Percentiles rank a stretch among this genome's conserved stretches.
Evolutionary conservation across 2,797 vertebrate species (phyloP).

Genomic region (Erithacus rubecula): DNA sequence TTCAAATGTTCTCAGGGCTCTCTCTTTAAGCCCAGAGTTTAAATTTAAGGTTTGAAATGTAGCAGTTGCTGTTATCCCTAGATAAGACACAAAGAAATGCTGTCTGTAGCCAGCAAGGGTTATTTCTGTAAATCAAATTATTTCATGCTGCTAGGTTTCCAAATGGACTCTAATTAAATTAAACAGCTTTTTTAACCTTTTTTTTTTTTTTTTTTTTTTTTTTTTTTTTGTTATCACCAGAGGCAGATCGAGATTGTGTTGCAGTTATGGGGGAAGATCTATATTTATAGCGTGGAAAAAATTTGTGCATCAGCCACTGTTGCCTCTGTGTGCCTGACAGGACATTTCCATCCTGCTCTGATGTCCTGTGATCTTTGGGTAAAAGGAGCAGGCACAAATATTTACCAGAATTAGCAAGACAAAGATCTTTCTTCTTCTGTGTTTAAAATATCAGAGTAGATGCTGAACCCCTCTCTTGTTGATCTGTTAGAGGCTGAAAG

Average conservation of each 20-base stretch:
- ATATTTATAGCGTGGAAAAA: slow-evolving; percentile 40
- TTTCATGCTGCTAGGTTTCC: slow-evolving; percentile 50
- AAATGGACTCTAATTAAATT: slow-evolving; percentile 70
- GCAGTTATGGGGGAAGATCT: slow-evolving; percentile 57
- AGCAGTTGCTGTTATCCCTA: not conserved
- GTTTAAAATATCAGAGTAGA: not conserved
- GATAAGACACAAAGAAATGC: not conserved
- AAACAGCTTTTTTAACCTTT: slow-evolving; percentile 4
- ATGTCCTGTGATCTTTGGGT: not conserved
- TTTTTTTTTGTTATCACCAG: slow-evolving; percentile 25
- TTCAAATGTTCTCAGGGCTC: not conserved
- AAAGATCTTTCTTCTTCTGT: not conserved
- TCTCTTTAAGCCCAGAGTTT: not conserved
- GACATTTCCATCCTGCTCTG: not conserved
- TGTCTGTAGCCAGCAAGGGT: not conserved
- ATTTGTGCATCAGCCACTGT: slow-evolving; percentile 14
- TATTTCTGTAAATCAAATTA: slow-evolving; percentile 44
- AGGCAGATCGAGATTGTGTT: slow-evolving; percentile 51
- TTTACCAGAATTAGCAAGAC: not conserved
- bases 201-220: not conserved
- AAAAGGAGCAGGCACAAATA: not conserved
- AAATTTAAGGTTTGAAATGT: not conserved
- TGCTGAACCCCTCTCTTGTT: not conserved
- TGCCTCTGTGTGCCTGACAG: slow-evolving; percentile 9
- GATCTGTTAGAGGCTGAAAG: not conserved